Conservation (phyloP, 2,797 vertebrate genomes). For the Petrocephalus sullivani region DNA sequence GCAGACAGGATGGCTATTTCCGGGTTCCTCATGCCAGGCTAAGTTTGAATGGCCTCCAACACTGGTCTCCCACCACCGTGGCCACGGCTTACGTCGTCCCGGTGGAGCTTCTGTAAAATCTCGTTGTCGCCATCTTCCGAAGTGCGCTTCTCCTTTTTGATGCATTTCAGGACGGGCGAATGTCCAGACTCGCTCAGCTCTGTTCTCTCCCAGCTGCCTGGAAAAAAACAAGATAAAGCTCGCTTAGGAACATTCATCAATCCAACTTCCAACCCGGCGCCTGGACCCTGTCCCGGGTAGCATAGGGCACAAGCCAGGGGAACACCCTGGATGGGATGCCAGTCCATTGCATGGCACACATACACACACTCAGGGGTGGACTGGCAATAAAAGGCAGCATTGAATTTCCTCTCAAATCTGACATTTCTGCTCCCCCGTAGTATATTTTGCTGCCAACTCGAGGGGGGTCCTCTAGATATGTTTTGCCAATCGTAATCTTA, state of each 20-base stretch:
- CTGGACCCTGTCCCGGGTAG: neutral
- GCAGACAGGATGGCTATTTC: neutral
- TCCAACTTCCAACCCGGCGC: neutral
- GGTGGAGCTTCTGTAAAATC: constrained; percentile 60
- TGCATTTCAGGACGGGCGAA: constrained; percentile 43
- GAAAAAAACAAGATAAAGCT: neutral
- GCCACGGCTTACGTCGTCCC: constrained; percentile 57
- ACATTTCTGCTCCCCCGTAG: neutral
- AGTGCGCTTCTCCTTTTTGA: constrained; percentile 56
- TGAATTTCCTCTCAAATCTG: neutral
- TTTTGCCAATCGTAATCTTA: neutral
- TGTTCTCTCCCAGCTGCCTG: constrained; percentile 51
- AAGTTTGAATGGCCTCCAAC: neutral
- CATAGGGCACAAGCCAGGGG: neutral
- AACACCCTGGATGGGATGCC: neutral
- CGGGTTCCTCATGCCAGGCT: neutral
- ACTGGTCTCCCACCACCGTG: neutral
- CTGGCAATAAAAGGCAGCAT: neutral
- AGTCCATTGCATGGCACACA: neutral
- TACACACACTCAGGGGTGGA: neutral
- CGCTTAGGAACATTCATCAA: neutral
- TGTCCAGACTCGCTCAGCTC: constrained; percentile 37
- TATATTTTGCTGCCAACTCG: neutral
- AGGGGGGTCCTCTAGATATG: neutral
- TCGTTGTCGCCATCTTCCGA: constrained; percentile 50